Evolutionary conservation across 2,888 invertebrate genomes (phyloP), one percentile per base, ranked within the genome.

Genomic region (Drosophila conformis): DNA sequence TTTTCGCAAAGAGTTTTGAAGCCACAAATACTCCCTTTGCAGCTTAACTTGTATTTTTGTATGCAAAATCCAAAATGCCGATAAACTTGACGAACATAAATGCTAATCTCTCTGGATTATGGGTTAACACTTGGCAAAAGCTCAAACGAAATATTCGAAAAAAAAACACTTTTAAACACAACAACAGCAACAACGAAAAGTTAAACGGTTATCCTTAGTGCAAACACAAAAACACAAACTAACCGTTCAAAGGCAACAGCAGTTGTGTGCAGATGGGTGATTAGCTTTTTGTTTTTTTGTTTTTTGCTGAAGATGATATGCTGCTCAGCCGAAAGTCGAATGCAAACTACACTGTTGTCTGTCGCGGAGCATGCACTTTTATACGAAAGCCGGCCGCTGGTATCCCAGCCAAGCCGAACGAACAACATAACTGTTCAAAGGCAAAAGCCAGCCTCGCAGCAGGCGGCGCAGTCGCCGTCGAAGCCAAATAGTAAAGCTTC

Each of bases 301-400:
- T 51, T 67, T 53, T 58, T 66, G 62, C 73, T 70, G 63, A 66
- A 69, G 84, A 69, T 80, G 73, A 52, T 78, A 77, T 83, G 89
- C 80, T 78, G 72, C 64, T 89, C 76, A 65, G 76, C 89, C 90
- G 91, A 83, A 83, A 83, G 91, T 83, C 87, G 84, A 91, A 90
- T 92, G 87, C 89, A 89, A 91, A 92, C 92, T 92, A 91, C 87
- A 83, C 91, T 89, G 84, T 46, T 79, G 78, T 66, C 69, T 83
- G 83, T 78, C 82, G 80, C 78, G 85, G 74, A 52, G 75, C 91
- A 83, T 89, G 89, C 91, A 90, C 81, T 92, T 92, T 93, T 92
- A 92, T 92, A 92, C 91, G 73, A 75, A 90, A 89, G 75, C 40
- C 78, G 25, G 8, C 78, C 54, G 54, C 38, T 49, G 31, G 67